Evolutionary conservation across 1,140 invertebrate genomes (phyloP).

Genomic region (Drosophila insularis): DNA sequence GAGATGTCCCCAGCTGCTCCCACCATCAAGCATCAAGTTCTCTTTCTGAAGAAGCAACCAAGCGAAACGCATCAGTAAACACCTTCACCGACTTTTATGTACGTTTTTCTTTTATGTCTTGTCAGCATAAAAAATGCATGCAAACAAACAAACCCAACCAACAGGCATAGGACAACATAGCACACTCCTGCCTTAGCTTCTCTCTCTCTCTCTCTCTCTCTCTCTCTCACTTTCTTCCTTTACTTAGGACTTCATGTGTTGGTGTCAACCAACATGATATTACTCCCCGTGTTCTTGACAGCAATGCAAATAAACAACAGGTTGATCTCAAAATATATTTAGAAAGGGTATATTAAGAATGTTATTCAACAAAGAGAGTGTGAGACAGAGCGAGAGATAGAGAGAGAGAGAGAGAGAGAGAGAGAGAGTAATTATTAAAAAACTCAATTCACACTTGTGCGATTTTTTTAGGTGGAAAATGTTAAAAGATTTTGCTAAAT

Average conservation of each 20-base stretch:
- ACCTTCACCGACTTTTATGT: conserved; percentile 74
- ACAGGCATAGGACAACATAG: background rate
- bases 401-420: background rate
- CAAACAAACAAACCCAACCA: conserved; percentile 59
- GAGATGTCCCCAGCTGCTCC: background rate
- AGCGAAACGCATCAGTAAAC: conserved; percentile 71
- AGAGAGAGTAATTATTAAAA: background rate
- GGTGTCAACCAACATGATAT: conserved; percentile 43
- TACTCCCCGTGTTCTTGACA: conserved; percentile 32
- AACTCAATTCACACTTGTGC: no score
- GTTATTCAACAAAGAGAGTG: background rate
- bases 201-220: background rate
- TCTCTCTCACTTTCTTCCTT: no score
- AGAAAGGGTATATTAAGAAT: conserved; percentile 8
- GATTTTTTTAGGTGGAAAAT: no score
- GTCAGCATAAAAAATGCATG: conserved; percentile 75
- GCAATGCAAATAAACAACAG: conserved; percentile 55
- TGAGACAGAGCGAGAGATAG: background rate
- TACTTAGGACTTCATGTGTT: conserved; percentile 11
- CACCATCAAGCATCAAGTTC: background rate
- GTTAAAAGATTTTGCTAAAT: no score
- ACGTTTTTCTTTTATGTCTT: conserved; percentile 72
- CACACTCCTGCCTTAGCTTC: background rate
- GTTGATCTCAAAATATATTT: conserved; percentile 60
- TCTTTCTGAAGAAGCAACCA: conserved; percentile 34